Conservation (phyloP, 1,140 invertebrate genomes). For the Drosophila bipectinata region DNA sequence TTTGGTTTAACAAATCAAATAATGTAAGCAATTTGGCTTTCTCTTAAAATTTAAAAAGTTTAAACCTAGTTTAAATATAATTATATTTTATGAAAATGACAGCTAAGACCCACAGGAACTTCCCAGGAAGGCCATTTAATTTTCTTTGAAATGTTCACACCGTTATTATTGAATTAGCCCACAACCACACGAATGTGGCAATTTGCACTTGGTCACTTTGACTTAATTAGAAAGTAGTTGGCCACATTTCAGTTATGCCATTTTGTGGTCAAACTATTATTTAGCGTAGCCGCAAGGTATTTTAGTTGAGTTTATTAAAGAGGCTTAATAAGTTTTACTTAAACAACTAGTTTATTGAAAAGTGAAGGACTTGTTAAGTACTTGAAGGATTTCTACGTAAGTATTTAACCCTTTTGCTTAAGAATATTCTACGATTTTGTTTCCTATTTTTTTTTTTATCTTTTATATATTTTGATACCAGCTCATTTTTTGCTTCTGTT, state of each 20-base stretch:
- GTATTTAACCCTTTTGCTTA: too few relatives aligned
- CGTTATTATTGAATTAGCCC: background rate
- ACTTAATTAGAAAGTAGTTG: background rate
- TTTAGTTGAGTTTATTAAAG: background rate
- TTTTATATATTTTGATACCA: slow-evolving; percentile 5
- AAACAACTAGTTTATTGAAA: too few relatives aligned
- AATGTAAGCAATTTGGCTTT: too few relatives aligned
- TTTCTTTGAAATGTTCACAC: background rate
- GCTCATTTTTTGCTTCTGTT: slow-evolving; percentile 10
- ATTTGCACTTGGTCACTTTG: background rate
- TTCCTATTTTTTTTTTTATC: background rate
- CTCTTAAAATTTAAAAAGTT: too few relatives aligned
- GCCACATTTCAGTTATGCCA: background rate
- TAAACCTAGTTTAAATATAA: background rate
- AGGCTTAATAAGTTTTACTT: too few relatives aligned
- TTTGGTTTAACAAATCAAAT: too few relatives aligned
- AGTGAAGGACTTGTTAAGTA: too few relatives aligned
- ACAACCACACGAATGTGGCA: background rate
- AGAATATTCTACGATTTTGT: background rate
- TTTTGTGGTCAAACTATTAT: background rate
- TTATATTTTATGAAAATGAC: background rate
- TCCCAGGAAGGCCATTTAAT: background rate
- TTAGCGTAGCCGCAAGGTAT: background rate
- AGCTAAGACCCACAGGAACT: background rate
- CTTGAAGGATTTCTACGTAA: background rate